A percentile compares a stretch with the other conserved stretches of the same genome.
Conservation (phyloP, 2,888 invertebrate genomes). For the Abscondita cerata region DNA sequence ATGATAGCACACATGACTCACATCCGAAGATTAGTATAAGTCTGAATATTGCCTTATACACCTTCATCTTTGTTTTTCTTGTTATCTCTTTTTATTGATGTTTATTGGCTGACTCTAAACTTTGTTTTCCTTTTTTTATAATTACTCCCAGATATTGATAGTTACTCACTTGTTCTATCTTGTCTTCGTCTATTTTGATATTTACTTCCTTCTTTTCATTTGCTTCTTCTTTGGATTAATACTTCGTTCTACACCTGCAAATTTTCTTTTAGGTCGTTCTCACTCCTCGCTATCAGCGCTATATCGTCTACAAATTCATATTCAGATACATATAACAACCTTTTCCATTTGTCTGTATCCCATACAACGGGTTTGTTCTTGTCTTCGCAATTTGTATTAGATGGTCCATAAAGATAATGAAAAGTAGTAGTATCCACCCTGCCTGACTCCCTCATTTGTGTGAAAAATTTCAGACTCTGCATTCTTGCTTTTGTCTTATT, state of each 20-base stretch:
- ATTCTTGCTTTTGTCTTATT: too few species aligned
- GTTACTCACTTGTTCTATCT: slow-evolving; percentile 8
- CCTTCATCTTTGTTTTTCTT: slow-evolving; percentile 8
- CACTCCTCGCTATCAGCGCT: slow-evolving; percentile 3
- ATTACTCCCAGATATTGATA: slow-evolving; percentile 6
- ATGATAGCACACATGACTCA: slow-evolving; percentile 14
- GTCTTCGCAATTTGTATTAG: slow-evolving; percentile 5
- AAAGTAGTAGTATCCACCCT: too few species aligned
- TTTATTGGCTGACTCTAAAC: slow-evolving; percentile 3
- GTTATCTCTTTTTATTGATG: slow-evolving; percentile 7
- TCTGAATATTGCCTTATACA: slow-evolving; percentile 3
- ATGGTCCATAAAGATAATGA: neutral
- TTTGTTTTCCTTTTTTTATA: slow-evolving; percentile 9
- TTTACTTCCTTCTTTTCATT: neutral
- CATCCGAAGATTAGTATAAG: slow-evolving; percentile 1
- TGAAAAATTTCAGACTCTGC: too few species aligned
- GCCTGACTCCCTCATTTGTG: too few species aligned
- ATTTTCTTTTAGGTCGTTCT: slow-evolving; percentile 2
- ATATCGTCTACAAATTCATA: slow-evolving; percentile 11
- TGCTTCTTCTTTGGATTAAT: neutral
- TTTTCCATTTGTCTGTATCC: slow-evolving; percentile 5
- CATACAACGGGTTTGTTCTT: slow-evolving; percentile 5
- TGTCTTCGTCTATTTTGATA: slow-evolving; percentile 5
- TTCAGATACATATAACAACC: slow-evolving; percentile 10
- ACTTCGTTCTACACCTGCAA: slow-evolving; percentile 1